Evolutionary conservation across 2,797 vertebrate genomes (phyloP).

Genomic region (Trematomus bernacchii): DNA sequence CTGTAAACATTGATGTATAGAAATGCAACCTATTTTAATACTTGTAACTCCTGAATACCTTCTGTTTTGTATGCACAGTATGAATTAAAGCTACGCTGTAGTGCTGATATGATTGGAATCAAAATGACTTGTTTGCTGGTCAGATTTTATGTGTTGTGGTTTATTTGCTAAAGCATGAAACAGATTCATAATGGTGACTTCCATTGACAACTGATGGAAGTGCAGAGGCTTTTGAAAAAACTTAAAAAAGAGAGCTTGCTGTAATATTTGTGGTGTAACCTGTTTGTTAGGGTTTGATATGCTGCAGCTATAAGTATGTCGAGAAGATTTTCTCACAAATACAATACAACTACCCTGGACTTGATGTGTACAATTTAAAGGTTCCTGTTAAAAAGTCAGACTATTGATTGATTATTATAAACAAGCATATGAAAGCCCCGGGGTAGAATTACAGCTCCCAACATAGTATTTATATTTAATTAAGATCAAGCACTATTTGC

Average conservation of each 20-base stretch:
- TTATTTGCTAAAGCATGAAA: neutral
- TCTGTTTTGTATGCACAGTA: constrained; percentile 83
- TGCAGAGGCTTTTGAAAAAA: neutral
- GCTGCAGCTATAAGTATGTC: no score
- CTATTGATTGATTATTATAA: no score
- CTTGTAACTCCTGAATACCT: constrained; percentile 76
- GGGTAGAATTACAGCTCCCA: no score
- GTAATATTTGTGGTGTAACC: neutral
- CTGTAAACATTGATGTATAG: constrained; percentile 79
- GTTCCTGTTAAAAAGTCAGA: no score
- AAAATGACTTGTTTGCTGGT: constrained; percentile 43
- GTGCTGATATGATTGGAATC: constrained; percentile 66
- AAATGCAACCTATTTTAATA: constrained; percentile 84
- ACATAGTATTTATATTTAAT: no score
- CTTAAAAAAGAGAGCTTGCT: neutral
- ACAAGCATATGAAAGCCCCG: no score
- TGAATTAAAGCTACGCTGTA: constrained; percentile 83
- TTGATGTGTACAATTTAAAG: no score
- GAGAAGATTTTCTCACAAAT: no score
- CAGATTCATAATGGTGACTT: neutral
- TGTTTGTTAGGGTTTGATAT: no score
- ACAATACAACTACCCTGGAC: no score
- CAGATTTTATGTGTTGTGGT: neutral
- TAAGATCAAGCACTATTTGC: neutral
- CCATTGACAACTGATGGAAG: neutral